Conservation (phyloP, 1,140 invertebrate genomes). For the Chymomyza costata region DNA sequence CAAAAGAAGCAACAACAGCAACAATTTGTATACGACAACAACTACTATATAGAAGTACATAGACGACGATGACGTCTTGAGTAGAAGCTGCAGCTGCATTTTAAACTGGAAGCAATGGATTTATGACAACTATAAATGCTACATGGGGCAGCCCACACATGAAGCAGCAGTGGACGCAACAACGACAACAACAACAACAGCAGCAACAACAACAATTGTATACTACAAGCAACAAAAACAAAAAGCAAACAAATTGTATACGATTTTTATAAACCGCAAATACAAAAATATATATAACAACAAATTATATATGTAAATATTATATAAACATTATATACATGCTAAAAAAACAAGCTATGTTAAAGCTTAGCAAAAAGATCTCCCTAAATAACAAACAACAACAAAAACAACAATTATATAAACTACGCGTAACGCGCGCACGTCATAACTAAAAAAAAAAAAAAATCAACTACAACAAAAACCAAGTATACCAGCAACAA, state of each 20-base stretch:
- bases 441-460: slow-evolving; percentile 35
- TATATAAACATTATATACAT: slow-evolving; percentile 58
- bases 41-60: too few species aligned
- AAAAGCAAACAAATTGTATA: slow-evolving; percentile 62
- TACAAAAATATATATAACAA: slow-evolving; percentile 17
- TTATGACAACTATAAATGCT: slow-evolving; percentile 61
- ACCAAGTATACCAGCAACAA: slow-evolving; percentile 49
- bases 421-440: slow-evolving; percentile 19
- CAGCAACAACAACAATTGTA: slow-evolving; percentile 35
- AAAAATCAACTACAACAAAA: neutral
- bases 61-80: slow-evolving; percentile 3
- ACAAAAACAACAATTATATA: slow-evolving; percentile 18
- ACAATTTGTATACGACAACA: slow-evolving; percentile 35
- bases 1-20: too few species aligned
- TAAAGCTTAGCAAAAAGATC: slow-evolving; percentile 31
- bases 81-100: slow-evolving; percentile 14
- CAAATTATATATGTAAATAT: slow-evolving; percentile 51
- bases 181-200: slow-evolving; percentile 16
- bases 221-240: neutral
- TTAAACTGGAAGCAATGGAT: slow-evolving; percentile 47
- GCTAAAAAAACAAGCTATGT: slow-evolving; percentile 26
- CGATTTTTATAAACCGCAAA: slow-evolving; percentile 66
- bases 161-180: too few species aligned
- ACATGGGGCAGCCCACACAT: too few species aligned
- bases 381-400: slow-evolving; percentile 36